Evolutionary conservation across 2,113 vertebrate species (phyloP).

Genomic region (Nipponia nippon): DNA sequence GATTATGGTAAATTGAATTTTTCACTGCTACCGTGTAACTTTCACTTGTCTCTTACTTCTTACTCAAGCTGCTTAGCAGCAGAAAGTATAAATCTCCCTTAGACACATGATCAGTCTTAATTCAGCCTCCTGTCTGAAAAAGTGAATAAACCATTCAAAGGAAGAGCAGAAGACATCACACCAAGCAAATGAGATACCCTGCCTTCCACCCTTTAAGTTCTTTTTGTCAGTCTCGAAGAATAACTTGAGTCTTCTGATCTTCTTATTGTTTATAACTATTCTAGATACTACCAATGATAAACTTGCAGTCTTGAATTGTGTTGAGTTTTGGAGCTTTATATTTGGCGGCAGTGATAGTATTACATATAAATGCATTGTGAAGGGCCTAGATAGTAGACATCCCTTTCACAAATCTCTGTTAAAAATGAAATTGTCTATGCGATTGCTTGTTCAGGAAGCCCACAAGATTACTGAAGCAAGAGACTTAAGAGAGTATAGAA

Average conservation of each 20-base stretch:
- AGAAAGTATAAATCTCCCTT: neutral
- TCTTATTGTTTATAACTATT: neutral
- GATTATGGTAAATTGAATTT: conserved; percentile 88
- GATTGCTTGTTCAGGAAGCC: neutral
- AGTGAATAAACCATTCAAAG: neutral
- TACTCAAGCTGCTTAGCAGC: neutral
- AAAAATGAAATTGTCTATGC: neutral
- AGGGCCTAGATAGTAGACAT: neutral
- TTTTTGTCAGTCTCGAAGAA: neutral
- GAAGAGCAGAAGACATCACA: neutral
- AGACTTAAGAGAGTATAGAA: neutral
- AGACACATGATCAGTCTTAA: neutral
- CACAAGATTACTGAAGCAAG: neutral
- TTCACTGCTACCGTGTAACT: neutral
- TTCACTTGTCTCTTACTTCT: neutral
- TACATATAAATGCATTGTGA: neutral
- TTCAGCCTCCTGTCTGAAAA: neutral
- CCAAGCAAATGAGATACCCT: neutral
- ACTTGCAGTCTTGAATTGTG: neutral
- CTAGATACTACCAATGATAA: neutral
- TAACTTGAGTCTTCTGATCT: neutral
- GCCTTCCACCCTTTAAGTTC: neutral
- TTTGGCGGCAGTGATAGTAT: neutral
- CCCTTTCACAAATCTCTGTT: neutral
- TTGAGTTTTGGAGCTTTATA: neutral